Evolutionary conservation across 2,888 invertebrate genomes (phyloP), one percentile per base, ranked within the genome.

Genomic region (Agrotis ipsilon): DNA sequence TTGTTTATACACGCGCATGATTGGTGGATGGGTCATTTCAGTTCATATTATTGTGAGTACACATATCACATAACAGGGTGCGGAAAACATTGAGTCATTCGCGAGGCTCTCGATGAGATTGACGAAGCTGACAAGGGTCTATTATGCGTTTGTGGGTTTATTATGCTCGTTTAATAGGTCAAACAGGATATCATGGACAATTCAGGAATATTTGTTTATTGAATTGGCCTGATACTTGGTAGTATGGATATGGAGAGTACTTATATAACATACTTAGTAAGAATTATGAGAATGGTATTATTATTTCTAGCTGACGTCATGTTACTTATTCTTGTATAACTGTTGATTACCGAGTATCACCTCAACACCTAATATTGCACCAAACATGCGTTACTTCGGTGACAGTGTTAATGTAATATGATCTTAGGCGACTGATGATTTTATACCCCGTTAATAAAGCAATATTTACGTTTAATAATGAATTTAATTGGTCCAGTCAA

Each of bases 21-120:
- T 80, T 72, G 57, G 60, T 57, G 39, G 63, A 69, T 66, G 60
- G 74, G 72, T 68, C 71, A 77, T 78, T 57, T 58, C 51, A 51
- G 72, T 72, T 66, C 61, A 32, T 59, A 64, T 78, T 78, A 81
- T 74, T 71, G 58, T 52, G 39, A 63, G 57, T 58, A 52, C 78
- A 74, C 65, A 82, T 82, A 78, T 79, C 62, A 67, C 64, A 74
- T 24, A 27, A 70, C 71, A 65, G 72, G 54, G 71, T 84, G 63
- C 54, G 70, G 68, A 69, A 63, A 72, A 80, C 71, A 82, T 77
- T 75, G 73, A 64, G 62, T 75, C 65, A 60, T 67, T 60, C 51
- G 60, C 21, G 59, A 67, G 60, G 55, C 49, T 32, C 65, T 64
- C 46, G 55, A 73, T 73, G 68, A 70, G 64, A 82, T 75, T 73